phyloP scores from a whole-genome alignment of 2,113 vertebrate species.

The Takifugu flavidus region DNA sequence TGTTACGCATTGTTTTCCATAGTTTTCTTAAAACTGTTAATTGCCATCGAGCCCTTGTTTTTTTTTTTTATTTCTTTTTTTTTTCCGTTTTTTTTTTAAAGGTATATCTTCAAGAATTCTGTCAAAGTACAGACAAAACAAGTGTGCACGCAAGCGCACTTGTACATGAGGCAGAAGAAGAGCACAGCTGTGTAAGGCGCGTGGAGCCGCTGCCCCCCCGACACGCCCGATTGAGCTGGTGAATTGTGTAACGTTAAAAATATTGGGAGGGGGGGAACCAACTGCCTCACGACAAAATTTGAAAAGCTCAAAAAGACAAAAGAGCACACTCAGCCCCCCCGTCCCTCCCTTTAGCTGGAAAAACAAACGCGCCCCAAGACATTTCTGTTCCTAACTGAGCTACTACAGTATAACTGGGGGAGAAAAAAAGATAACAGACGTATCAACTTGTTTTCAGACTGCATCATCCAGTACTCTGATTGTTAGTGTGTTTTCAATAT shows the following conservation, averaged over 20 bases:
- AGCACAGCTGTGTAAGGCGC: slow-evolving; percentile 76
- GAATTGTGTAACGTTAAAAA: slow-evolving; percentile 64
- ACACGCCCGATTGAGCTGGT: slow-evolving; percentile 72
- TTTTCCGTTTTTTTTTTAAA: slow-evolving; percentile 53
- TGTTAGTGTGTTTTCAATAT: slow-evolving; percentile 73
- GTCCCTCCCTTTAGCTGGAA: slow-evolving; percentile 13
- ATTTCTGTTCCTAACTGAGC: slow-evolving; percentile 63
- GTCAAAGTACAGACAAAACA: slow-evolving; percentile 60
- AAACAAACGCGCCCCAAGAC: slow-evolving; percentile 45
- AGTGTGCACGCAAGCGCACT: slow-evolving; percentile 54
- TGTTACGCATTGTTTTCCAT: slow-evolving; percentile 70
- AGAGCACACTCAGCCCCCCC: slow-evolving; percentile 39
- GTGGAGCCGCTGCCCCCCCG: slow-evolving; percentile 61
- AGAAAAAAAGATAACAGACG: slow-evolving; percentile 58
- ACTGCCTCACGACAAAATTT: slow-evolving; percentile 58
- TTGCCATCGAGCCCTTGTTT: slow-evolving; percentile 75
- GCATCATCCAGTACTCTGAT: slow-evolving; percentile 70
- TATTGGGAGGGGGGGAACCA: slow-evolving; percentile 40
- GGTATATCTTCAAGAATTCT: slow-evolving; percentile 70
- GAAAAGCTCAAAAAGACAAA: slow-evolving; percentile 57
- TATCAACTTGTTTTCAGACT: slow-evolving; percentile 57
- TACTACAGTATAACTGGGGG: slow-evolving; percentile 69
- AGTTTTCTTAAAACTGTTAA: slow-evolving; percentile 73
- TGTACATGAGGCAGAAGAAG: slow-evolving; percentile 63
- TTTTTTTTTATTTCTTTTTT: slow-evolving; percentile 43